These are phyloP conservation scores for Latheticus oryzae DNA, from an alignment of 2,888 invertebrate genomes.

Conservation along the genomic window DNA sequence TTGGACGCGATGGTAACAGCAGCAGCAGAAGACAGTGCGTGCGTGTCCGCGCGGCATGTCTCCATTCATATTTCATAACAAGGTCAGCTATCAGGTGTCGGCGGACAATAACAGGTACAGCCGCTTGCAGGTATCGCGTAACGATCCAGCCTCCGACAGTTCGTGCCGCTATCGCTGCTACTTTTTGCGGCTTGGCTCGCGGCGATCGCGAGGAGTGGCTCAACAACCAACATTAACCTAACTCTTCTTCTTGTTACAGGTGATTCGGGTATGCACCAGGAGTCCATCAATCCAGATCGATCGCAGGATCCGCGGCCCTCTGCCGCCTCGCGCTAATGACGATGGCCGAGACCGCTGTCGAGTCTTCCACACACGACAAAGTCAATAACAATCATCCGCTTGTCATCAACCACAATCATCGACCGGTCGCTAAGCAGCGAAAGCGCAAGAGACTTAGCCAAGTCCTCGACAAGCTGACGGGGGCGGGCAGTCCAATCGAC, in stretches of 20 bases:
- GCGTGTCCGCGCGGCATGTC: constrained; percentile 22
- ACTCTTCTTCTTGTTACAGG: constrained; percentile 47
- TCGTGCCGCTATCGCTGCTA: constrained; percentile 47
- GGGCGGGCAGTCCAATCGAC: constrained; percentile 53
- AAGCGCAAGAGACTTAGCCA: constrained; percentile 85
- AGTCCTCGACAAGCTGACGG: constrained; percentile 80
- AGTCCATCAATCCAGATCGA: constrained; percentile 3
- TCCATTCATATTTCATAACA: constrained; percentile 57
- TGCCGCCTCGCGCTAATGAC: constrained; percentile 74
- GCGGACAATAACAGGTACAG: constrained; percentile 46
- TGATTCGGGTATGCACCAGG: constrained; percentile 49
- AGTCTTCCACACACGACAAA: constrained; percentile 66
- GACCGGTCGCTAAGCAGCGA: constrained; percentile 73
- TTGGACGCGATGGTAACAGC: constrained; percentile 27
- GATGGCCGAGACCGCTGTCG: constrained; percentile 77
- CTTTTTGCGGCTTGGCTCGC: constrained; percentile 48
- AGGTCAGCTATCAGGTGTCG: constrained; percentile 58
- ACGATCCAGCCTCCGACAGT: constrained; percentile 43
- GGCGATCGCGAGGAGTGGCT: constrained; percentile 50
- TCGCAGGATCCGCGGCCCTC: constrained; percentile 69
- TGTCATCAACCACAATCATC: constrained; percentile 73
- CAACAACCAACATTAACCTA: constrained; percentile 6
- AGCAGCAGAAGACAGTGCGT: constrained; percentile 10
- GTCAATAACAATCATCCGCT: constrained; percentile 71
- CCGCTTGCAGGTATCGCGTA: constrained; percentile 44